Conservation (phyloP, 2,888 invertebrate genomes). For the Clivina fossor region DNA sequence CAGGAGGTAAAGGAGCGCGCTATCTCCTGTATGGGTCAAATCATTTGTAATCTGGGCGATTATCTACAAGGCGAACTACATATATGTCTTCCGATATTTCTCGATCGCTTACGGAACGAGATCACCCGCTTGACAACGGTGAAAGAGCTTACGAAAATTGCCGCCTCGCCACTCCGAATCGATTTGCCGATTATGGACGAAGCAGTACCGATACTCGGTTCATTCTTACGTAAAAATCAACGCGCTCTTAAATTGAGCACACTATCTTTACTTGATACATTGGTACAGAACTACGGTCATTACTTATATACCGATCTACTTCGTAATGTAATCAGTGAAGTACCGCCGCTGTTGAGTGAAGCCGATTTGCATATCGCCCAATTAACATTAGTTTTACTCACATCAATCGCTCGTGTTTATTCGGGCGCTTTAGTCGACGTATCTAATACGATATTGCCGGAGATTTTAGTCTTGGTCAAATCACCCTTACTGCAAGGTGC, state of each 20-base stretch:
- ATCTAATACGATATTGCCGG: no score
- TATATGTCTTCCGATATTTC: conserved; percentile 88
- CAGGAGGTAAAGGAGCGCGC: conserved; percentile 99
- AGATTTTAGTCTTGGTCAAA: no score
- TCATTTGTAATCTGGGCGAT: conserved; percentile 90
- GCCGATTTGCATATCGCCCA: no score
- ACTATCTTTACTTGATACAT: not conserved
- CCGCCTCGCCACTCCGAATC: conserved; percentile 84
- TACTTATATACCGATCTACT: not conserved
- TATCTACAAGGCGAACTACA: conserved; percentile 76
- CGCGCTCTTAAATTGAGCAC: no score
- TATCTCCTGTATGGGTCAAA: conserved; percentile 95
- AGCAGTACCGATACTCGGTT: conserved; percentile 22
- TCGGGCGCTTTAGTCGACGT: no score
- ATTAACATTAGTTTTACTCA: no score
- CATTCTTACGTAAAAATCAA: not conserved
- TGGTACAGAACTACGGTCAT: not conserved
- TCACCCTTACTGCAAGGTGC: no score
- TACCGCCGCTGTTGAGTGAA: no score
- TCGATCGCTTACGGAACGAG: conserved; percentile 94
- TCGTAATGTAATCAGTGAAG: not conserved
- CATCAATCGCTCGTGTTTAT: no score
- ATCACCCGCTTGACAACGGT: conserved; percentile 96
- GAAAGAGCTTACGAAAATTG: conserved; percentile 92
- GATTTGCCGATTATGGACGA: conserved; percentile 80